Conservation (phyloP, 2,797 vertebrate genomes). For the Petrocephalus sullivani region DNA sequence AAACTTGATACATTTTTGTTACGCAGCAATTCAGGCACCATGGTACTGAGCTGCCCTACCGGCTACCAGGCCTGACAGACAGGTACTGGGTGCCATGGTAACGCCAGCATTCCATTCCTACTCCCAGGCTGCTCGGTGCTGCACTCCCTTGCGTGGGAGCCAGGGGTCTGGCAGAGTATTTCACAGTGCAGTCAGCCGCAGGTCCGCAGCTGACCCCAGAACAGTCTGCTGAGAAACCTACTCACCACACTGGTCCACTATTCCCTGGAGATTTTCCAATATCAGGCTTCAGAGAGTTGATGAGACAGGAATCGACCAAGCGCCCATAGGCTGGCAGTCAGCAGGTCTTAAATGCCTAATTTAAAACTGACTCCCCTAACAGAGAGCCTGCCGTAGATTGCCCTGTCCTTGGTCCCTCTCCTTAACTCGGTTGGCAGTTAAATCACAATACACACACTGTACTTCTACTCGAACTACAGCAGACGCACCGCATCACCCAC, state of each 20-base stretch:
- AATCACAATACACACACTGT: neutral
- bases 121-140: neutral
- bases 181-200: neutral
- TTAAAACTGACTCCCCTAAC: neutral
- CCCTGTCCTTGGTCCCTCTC: neutral
- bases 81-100: slow-evolving; percentile 1
- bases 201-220: too few species aligned
- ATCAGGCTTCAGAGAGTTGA: too few species aligned
- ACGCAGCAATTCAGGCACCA: neutral
- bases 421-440: neutral
- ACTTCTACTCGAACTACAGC: neutral
- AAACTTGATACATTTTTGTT: neutral
- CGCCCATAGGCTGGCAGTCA: neutral
- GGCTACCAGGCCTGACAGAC: neutral
- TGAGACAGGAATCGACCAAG: too few species aligned
- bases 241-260: too few species aligned
- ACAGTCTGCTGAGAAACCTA: too few species aligned
- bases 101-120: neutral
- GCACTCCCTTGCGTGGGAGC: neutral
- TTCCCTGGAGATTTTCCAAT: too few species aligned
- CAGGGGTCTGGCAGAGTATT: neutral
- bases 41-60: neutral
- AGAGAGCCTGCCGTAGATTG: neutral
- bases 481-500: neutral
- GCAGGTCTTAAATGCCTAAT: neutral